phyloP scores from a whole-genome alignment of 2,113 vertebrate genomes.

The Sinocyclocheilus grahami region DNA sequence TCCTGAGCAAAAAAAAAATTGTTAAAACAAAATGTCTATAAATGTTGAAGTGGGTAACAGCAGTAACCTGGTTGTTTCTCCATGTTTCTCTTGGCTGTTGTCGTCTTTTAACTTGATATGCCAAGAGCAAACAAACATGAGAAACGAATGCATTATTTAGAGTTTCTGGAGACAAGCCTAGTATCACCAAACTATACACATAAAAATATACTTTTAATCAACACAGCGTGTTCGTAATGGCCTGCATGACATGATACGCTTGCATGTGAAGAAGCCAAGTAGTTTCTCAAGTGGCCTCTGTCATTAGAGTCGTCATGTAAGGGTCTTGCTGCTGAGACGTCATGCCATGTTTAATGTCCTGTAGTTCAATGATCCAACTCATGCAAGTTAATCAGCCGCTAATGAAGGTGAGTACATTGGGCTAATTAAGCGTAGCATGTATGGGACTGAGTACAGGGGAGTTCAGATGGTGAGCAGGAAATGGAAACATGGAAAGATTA shows the following conservation, averaged over 20 bases:
- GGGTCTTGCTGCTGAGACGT: slow-evolving; percentile 27
- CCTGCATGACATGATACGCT: background rate
- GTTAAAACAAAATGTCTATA: background rate
- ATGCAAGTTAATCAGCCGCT: slow-evolving; percentile 46
- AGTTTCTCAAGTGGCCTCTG: slow-evolving; percentile 13
- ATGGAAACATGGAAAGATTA: slow-evolving; percentile 13
- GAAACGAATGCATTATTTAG: slow-evolving; percentile 11
- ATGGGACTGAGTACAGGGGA: slow-evolving; percentile 37
- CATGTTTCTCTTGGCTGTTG: background rate
- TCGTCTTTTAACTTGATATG: background rate
- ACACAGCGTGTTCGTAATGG: background rate
- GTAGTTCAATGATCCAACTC: slow-evolving; percentile 33
- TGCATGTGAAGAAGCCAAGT: slow-evolving; percentile 4
- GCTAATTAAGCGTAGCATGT: slow-evolving; percentile 51
- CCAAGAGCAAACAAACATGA: slow-evolving; percentile 39
- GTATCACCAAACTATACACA: background rate
- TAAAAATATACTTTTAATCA: background rate
- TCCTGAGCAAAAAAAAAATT: background rate
- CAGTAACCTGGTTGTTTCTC: background rate
- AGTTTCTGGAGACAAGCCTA: background rate
- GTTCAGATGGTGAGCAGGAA: background rate
- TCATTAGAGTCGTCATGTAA: slow-evolving; percentile 32
- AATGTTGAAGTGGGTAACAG: slow-evolving; percentile 10
- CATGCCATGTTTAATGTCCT: slow-evolving; percentile 49
- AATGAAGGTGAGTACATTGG: slow-evolving; percentile 51